Conservation (phyloP, 2,797 vertebrate genomes). For the Rhabdomys pumilio region DNA sequence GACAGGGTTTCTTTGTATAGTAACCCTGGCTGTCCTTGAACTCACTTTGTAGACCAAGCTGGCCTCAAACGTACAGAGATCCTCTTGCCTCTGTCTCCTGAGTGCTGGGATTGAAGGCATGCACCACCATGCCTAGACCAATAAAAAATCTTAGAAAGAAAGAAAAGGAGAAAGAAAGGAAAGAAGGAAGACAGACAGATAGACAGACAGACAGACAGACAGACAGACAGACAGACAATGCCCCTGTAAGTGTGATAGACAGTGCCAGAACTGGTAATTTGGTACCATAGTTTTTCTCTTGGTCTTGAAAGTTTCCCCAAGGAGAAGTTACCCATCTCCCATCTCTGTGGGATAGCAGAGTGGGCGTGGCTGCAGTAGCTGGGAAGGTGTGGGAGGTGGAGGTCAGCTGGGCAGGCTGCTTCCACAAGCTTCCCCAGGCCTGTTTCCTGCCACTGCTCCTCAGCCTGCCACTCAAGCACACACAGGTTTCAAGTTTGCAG, state of each 20-base stretch:
- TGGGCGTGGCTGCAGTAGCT: neutral
- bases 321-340: too few relatives aligned
- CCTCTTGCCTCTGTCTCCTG: neutral
- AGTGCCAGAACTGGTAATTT: neutral
- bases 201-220: neutral
- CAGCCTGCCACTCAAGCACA: rapidly evolving
- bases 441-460: neutral
- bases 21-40: neutral
- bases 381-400: neutral
- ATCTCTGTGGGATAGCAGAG: too few relatives aligned
- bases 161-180: neutral
- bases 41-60: neutral
- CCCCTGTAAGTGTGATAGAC: neutral
- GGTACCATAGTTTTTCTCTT: neutral
- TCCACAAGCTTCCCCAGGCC: neutral
- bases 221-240: neutral
- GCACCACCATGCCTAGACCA: neutral
- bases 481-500: rapidly evolving
- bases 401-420: neutral
- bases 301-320: neutral
- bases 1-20: neutral
- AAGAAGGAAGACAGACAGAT: neutral
- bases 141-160: neutral
- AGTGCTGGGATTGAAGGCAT: neutral
- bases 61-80: neutral